Percentiles rank a stretch among this genome's conserved stretches.
phyloP scores from a whole-genome alignment of 2,797 vertebrate species.

The Sebastolobus altivelis region DNA sequence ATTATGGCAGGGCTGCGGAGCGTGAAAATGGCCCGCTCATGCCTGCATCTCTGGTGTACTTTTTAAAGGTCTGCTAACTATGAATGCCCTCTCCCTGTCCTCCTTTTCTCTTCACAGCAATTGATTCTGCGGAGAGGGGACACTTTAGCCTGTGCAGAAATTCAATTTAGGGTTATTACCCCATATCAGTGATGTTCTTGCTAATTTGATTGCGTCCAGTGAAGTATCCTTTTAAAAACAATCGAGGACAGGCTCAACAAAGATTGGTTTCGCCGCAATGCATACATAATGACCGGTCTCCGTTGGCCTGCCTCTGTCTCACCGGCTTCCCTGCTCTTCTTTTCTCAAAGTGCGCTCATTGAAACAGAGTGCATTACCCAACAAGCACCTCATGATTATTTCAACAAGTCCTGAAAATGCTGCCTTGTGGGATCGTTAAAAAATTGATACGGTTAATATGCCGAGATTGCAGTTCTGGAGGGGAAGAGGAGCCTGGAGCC shows the following conservation, averaged over 20 bases:
- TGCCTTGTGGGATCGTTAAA: slow-evolving; percentile 73
- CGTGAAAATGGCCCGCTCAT: slow-evolving; percentile 67
- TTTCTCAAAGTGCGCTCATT: slow-evolving; percentile 65
- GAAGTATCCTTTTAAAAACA: slow-evolving; percentile 86
- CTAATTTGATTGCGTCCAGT: slow-evolving; percentile 85
- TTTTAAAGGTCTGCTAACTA: slow-evolving; percentile 80
- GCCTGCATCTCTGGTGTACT: slow-evolving; percentile 73
- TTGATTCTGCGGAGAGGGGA: slow-evolving; percentile 80
- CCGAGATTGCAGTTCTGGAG: slow-evolving; percentile 70
- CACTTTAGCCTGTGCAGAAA: slow-evolving; percentile 79
- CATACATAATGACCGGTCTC: slow-evolving; percentile 79
- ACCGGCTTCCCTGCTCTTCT: slow-evolving; percentile 36
- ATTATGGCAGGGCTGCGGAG: slow-evolving; percentile 63
- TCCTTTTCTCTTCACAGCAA: slow-evolving; percentile 81
- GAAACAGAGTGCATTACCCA: slow-evolving; percentile 78
- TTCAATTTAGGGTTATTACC: slow-evolving; percentile 86
- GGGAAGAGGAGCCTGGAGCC: slow-evolving; percentile 59
- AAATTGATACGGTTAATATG: slow-evolving; percentile 79
- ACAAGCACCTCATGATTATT: slow-evolving; percentile 82
- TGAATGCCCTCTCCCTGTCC: slow-evolving; percentile 74
- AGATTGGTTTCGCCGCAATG: slow-evolving; percentile 81
- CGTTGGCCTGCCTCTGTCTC: slow-evolving; percentile 54
- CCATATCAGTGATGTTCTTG: slow-evolving; percentile 84
- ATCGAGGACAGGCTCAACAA: slow-evolving; percentile 77
- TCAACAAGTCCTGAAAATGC: slow-evolving; percentile 79